Base-by-base conservation (phyloP, 1,140 invertebrate species). In the Drosophila asahinai region DNA sequence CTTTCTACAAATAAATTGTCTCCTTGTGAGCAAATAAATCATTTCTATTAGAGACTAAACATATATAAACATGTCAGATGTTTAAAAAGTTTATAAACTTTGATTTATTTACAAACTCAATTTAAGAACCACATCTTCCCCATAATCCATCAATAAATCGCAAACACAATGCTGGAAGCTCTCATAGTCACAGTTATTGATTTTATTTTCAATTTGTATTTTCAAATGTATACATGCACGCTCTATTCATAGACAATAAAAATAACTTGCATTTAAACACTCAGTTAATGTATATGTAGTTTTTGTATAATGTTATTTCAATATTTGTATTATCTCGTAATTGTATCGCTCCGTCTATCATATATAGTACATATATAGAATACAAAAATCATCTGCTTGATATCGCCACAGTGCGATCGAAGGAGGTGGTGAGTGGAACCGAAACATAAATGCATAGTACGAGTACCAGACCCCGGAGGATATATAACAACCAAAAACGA, bases 211-310 rank as follows among this genome's bases (percentile, higher is more conserved):
- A 36, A 47, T 72, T 36, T 17, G 15, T 33, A 25, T 48, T 30
- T 27, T 45, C 62, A 22, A 52, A 51, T 59, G 68, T 71, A 72
- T 71, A 71, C 65, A 71, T 72, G 40, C 45, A 59, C 40, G 67
- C 49, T 72, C 63, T 52, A 62, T 64, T 77, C 60, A 59, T 77
- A 63, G 83, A 87, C 83, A 86, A 86, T 87, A 87, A 87, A 86
- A 86, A 86, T 86, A 87, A 86, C 61, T 86, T 62, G 54, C 63
- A 52, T 78, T 78, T 71, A 70, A 78, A 78, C 75, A 78, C 70
- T 63, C 75, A 78, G 58, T 77, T 67, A 71, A 42, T 48, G 64
- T 75, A 65, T 77, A 60, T 77, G 51, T 64, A 49, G 30, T 76
- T 72, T 14, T 65, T 60, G 48, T 77, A 60, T 77, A 60, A 30